Percentiles rank a stretch among this genome's conserved stretches.
These are phyloP conservation scores for Lycocorax pyrrhopterus DNA, from an alignment of 2,113 vertebrate species.

Conservation along the genomic window DNA sequence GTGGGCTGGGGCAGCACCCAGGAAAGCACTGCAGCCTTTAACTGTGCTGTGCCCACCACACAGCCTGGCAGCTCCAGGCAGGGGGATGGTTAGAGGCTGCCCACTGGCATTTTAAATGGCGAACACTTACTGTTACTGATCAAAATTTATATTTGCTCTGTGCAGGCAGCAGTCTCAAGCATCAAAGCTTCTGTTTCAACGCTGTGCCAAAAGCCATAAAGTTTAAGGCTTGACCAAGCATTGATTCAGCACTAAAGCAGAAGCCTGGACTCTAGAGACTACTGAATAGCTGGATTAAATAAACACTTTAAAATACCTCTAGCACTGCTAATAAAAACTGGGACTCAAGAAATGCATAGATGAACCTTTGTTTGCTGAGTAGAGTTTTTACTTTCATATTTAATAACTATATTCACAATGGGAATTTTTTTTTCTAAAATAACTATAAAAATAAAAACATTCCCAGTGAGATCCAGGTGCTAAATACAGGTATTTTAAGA, in stretches of 20 bases:
- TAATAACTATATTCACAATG: background rate
- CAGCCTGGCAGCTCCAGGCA: background rate
- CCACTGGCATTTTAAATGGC: slow-evolving; percentile 30
- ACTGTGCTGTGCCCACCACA: background rate
- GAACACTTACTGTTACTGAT: slow-evolving; percentile 60
- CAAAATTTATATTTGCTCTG: slow-evolving; percentile 71
- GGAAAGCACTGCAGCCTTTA: background rate
- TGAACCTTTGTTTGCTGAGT: background rate
- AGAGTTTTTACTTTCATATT: background rate
- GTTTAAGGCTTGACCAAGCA: slow-evolving; percentile 74
- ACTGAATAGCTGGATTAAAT: slow-evolving; percentile 61
- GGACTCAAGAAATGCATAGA: slow-evolving; percentile 18
- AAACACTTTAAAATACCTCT: slow-evolving; percentile 61
- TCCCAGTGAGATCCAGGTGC: background rate
- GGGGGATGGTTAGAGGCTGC: background rate
- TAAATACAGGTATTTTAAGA: background rate
- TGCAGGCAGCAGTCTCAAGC: slow-evolving; percentile 56
- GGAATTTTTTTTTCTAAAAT: background rate
- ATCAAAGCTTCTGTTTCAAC: slow-evolving; percentile 67
- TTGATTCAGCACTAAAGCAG: slow-evolving; percentile 61
- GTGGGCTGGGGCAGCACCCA: background rate
- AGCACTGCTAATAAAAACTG: slow-evolving; percentile 52
- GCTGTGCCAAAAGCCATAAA: slow-evolving; percentile 71
- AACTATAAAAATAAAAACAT: background rate
- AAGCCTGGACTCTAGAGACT: slow-evolving; percentile 63